Evolutionary conservation across 1,140 invertebrate genomes (phyloP).

Genomic region (Brachionus angularis): DNA sequence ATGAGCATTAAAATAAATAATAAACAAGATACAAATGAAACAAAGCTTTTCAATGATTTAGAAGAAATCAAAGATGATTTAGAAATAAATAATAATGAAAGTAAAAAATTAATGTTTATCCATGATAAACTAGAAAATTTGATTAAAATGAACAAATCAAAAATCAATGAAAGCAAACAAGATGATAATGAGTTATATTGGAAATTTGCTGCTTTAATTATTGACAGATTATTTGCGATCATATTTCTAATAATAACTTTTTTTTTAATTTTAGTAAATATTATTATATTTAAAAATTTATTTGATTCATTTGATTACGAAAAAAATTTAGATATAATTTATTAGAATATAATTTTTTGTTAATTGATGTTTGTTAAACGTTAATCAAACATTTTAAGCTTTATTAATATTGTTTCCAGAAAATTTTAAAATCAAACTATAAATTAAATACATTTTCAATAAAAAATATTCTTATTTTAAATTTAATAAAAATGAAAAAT

Average conservation of each 20-base stretch:
- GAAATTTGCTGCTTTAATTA: constrained; percentile 99
- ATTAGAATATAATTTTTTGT: too few relatives aligned
- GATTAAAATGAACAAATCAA: constrained; percentile 71
- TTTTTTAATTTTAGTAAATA: constrained; percentile 70
- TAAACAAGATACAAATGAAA: background rate
- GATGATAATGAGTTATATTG: constrained; percentile 68
- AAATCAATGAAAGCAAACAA: constrained; percentile 58
- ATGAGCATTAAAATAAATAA: constrained; percentile 19
- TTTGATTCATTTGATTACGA: constrained; percentile 31
- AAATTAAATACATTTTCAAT: too few relatives aligned
- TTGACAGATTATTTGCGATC: constrained; percentile 96
- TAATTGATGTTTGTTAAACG: too few relatives aligned
- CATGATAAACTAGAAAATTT: constrained; percentile 90
- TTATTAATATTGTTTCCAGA: too few relatives aligned
- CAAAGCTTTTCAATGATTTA: background rate
- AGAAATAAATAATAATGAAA: too few relatives aligned
- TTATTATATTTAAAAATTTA: constrained; percentile 71
- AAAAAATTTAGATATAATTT: too few relatives aligned
- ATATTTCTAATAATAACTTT: constrained; percentile 95
- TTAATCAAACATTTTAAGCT: too few relatives aligned
- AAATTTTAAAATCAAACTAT: too few relatives aligned
- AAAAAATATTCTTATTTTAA: too few relatives aligned
- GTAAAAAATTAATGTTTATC: too few relatives aligned
- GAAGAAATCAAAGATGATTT: background rate
- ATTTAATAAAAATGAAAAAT: too few relatives aligned